Percentiles rank a stretch among this genome's conserved stretches.
Evolutionary conservation across 2,797 vertebrate species (phyloP).

Genomic region (Sebastes ruberrimus): DNA sequence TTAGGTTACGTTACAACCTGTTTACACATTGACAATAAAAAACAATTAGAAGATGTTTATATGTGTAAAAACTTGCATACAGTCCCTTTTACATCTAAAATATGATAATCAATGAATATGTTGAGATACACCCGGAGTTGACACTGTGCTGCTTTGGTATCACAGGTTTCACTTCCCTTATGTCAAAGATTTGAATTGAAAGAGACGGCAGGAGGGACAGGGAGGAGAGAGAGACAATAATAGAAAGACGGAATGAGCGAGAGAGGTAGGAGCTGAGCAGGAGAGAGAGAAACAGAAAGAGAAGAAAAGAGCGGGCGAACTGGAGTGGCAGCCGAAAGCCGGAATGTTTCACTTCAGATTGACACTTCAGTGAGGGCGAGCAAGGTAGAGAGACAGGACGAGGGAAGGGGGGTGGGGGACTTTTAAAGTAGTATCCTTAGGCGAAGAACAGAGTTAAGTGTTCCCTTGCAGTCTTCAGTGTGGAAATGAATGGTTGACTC

Average conservation of each 20-base stretch:
- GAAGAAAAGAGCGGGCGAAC: conserved; percentile 17
- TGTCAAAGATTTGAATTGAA: neutral
- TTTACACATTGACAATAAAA: too few relatives aligned
- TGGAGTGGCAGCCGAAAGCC: conserved; percentile 55
- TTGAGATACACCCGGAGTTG: neutral
- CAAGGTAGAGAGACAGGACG: conserved; percentile 35
- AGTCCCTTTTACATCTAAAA: neutral
- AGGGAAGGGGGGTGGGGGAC: conserved; percentile 1
- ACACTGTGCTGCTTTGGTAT: neutral
- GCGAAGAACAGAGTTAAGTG: conserved; percentile 82
- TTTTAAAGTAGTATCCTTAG: conserved; percentile 80
- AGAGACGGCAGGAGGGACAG: neutral
- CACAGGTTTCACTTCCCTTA: neutral
- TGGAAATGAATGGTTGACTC: conserved; percentile 82
- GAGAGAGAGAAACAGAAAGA: conserved; percentile 4
- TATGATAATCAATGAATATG: neutral
- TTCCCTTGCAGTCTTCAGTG: conserved; percentile 78
- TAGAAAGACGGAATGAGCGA: neutral
- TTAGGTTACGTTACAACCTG: too few relatives aligned
- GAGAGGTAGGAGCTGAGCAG: neutral
- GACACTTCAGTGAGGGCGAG: conserved; percentile 58
- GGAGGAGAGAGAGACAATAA: neutral
- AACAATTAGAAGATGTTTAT: too few relatives aligned
- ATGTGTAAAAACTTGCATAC: too few relatives aligned
- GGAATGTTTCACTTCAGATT: conserved; percentile 53